A percentile compares a stretch with the other conserved stretches of the same genome.
Evolutionary conservation across 2,797 vertebrate genomes (phyloP).

Genomic region (Mastacembelus armatus): DNA sequence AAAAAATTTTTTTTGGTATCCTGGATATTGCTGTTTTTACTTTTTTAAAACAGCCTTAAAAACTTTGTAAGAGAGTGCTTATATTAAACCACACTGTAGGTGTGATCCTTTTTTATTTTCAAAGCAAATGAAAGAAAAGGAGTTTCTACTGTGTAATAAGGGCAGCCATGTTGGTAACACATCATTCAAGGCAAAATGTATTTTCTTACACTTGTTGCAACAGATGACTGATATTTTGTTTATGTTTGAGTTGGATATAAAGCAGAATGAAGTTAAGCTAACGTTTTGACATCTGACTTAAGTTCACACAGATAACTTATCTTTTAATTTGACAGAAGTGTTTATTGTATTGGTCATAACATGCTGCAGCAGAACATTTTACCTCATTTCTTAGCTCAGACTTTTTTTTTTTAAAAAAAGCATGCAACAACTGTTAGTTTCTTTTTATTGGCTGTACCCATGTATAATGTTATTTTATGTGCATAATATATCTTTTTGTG

Average conservation of each 20-base stretch:
- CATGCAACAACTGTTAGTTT: conserved; percentile 63
- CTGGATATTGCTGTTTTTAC: conserved; percentile 77
- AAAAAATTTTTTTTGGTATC: conserved; percentile 78
- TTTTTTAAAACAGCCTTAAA: conserved; percentile 74
- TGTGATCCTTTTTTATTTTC: conserved; percentile 79
- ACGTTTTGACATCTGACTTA: conserved; percentile 41
- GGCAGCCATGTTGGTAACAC: conserved; percentile 84
- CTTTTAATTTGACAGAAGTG: conserved; percentile 55
- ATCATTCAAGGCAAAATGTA: conserved; percentile 70
- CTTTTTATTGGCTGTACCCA: conserved; percentile 65
- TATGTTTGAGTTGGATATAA: conserved; percentile 50
- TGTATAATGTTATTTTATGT: conserved; percentile 78
- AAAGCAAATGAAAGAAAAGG: conserved; percentile 58
- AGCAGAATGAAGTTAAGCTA: conserved; percentile 34
- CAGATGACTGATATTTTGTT: conserved; percentile 63
- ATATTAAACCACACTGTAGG: conserved; percentile 68
- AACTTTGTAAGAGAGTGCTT: conserved; percentile 69
- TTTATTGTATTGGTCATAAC: conserved; percentile 54
- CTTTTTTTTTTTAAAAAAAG: conserved; percentile 58
- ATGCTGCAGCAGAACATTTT: conserved; percentile 66
- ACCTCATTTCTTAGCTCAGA: conserved; percentile 74
- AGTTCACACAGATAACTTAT: conserved; percentile 51
- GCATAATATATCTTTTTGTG: conserved; percentile 80
- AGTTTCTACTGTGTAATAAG: conserved; percentile 70
- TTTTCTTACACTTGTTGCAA: conserved; percentile 69